Evolutionary conservation across 2,797 vertebrate genomes (phyloP).

Genomic region (Falco concolor): DNA sequence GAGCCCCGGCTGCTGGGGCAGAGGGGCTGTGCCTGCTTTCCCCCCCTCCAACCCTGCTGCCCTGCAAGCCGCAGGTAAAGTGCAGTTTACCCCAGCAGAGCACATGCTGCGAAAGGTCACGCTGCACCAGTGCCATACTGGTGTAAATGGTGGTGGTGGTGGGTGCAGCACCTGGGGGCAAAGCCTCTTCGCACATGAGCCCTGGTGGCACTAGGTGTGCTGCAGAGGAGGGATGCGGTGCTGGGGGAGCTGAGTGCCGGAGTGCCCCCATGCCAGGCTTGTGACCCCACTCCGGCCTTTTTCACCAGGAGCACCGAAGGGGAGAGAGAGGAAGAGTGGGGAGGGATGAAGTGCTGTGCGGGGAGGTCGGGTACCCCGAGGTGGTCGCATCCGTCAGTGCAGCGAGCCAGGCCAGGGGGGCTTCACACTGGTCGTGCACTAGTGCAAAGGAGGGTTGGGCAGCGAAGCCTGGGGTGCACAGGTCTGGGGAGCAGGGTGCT

Average conservation of each 20-base stretch:
- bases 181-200: background rate
- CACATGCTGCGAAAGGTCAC: background rate
- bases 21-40: background rate
- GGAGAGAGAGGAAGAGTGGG: background rate
- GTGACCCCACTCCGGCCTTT: background rate
- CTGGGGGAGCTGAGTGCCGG: background rate
- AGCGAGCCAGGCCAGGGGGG: background rate
- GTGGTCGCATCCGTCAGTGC: background rate
- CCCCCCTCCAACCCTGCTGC: background rate
- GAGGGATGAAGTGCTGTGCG: background rate
- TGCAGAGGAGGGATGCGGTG: background rate
- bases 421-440: background rate
- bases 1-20: background rate
- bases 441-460: background rate
- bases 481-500: background rate
- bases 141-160: background rate
- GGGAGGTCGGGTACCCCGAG: background rate
- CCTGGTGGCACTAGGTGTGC: background rate
- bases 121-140: background rate
- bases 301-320: background rate
- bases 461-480: background rate
- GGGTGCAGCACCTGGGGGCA: fast-evolving
- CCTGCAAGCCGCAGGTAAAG: background rate
- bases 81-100: background rate
- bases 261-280: fast-evolving